These are phyloP conservation scores for Ophion slaviceki DNA, from an alignment of 2,888 invertebrate genomes.

Conservation along the genomic window DNA sequence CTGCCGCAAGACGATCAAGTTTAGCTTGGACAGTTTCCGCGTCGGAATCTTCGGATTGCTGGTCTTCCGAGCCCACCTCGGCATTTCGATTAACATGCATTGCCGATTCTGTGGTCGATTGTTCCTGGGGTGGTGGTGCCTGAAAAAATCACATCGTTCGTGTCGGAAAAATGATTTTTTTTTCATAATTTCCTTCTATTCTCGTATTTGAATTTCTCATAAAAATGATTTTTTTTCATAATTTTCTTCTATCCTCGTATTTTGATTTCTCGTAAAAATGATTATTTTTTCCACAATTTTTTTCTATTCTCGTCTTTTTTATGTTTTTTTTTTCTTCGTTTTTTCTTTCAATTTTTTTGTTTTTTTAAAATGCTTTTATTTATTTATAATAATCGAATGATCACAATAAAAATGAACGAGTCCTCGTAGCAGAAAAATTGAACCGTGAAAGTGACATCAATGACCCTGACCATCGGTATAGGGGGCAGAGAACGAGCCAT, in stretches of 20 bases:
- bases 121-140: slow-evolving; percentile 70
- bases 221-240: background rate
- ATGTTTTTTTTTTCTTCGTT: no score
- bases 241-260: no score
- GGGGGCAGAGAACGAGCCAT: slow-evolving; percentile 11
- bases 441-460: background rate
- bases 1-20: slow-evolving; percentile 70
- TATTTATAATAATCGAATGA: no score
- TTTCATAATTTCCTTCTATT: no score
- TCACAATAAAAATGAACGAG: no score
- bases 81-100: slow-evolving; percentile 68
- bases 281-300: no score
- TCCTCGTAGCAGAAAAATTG: no score
- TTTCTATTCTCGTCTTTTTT: no score
- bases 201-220: no score
- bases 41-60: slow-evolving; percentile 69
- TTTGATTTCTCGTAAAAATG: no score
- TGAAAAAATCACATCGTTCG: slow-evolving; percentile 21
- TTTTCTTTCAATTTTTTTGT: no score
- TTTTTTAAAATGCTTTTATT: no score
- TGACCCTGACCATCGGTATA: background rate
- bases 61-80: slow-evolving; percentile 67
- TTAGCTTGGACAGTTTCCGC: slow-evolving; percentile 70
- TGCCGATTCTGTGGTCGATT: slow-evolving; percentile 71
- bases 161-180: background rate